Percentiles rank a stretch among this genome's conserved stretches.
These are phyloP conservation scores for Trichomycterus rosablanca DNA, from an alignment of 2,113 vertebrate genomes.

Conservation along the genomic window DNA sequence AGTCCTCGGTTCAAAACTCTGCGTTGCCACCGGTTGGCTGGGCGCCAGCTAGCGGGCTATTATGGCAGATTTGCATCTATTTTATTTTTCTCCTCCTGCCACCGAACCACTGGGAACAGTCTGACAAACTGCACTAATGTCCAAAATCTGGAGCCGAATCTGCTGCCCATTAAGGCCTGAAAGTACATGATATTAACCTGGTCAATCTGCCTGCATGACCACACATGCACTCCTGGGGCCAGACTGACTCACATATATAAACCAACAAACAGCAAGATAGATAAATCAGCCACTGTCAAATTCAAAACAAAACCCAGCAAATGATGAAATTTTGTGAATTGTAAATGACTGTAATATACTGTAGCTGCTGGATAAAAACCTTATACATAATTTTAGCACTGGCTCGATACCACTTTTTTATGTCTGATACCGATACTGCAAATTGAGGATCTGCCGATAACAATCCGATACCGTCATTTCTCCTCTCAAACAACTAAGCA, in stretches of 20 bases:
- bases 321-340: too few species aligned
- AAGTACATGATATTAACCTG: slow-evolving; percentile 47
- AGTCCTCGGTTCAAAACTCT: too few species aligned
- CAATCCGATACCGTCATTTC: too few species aligned
- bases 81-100: slow-evolving; percentile 23
- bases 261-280: not conserved
- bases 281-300: not conserved
- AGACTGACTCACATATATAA: not conserved
- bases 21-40: too few species aligned
- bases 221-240: slow-evolving; percentile 29
- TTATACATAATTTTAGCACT: too few species aligned
- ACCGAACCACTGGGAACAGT: slow-evolving; percentile 28
- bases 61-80: slow-evolving; percentile 28
- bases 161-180: slow-evolving; percentile 38
- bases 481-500: too few species aligned
- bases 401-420: too few species aligned
- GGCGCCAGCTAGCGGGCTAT: too few species aligned
- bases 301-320: not conserved
- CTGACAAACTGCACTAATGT: slow-evolving; percentile 36
- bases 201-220: slow-evolving; percentile 36
- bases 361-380: too few species aligned
- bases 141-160: slow-evolving; percentile 35
- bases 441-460: too few species aligned
- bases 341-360: too few species aligned
- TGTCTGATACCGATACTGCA: too few species aligned